Conservation (phyloP, 2,113 vertebrate genomes). For the Acanthochromis polyacanthus region DNA sequence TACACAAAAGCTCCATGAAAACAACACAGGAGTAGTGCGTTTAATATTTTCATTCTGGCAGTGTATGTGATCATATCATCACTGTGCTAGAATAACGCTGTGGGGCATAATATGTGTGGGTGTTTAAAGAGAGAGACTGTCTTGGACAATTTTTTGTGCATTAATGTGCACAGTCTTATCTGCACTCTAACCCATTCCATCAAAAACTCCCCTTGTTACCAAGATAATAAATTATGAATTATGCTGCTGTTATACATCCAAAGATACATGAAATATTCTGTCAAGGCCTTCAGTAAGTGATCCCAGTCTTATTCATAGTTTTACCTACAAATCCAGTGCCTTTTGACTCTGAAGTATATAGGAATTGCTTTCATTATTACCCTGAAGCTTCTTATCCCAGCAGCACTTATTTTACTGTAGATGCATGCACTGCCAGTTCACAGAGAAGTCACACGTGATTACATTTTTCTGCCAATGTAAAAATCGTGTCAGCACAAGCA, state of each 20-base stretch:
- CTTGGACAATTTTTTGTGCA: slow-evolving; percentile 20
- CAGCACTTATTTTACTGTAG: neutral
- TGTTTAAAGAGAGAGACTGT: slow-evolving; percentile 40
- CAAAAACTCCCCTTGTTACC: slow-evolving; percentile 22
- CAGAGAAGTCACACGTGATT: neutral
- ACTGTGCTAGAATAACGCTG: slow-evolving; percentile 24
- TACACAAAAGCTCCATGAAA: slow-evolving; percentile 16
- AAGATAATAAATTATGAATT: slow-evolving; percentile 10
- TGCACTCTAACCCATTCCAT: slow-evolving; percentile 27
- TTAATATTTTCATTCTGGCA: slow-evolving; percentile 21
- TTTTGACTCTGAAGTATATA: neutral
- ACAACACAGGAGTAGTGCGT: neutral
- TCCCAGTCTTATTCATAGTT: slow-evolving; percentile 2
- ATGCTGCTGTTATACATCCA: slow-evolving; percentile 16
- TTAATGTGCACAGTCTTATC: slow-evolving; percentile 18
- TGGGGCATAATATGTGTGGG: slow-evolving; percentile 26
- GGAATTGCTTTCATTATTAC: slow-evolving; percentile 25
- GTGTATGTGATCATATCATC: slow-evolving; percentile 34
- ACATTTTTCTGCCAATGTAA: neutral
- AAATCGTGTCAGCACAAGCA: no score
- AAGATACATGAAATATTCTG: slow-evolving; percentile 7
- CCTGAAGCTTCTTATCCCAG: neutral
- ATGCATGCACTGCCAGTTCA: neutral
- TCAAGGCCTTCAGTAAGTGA: slow-evolving; percentile 22
- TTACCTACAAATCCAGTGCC: neutral